Base-by-base conservation (phyloP, 92 coral and sea anemone species). In the Montipora capitata region DNA sequence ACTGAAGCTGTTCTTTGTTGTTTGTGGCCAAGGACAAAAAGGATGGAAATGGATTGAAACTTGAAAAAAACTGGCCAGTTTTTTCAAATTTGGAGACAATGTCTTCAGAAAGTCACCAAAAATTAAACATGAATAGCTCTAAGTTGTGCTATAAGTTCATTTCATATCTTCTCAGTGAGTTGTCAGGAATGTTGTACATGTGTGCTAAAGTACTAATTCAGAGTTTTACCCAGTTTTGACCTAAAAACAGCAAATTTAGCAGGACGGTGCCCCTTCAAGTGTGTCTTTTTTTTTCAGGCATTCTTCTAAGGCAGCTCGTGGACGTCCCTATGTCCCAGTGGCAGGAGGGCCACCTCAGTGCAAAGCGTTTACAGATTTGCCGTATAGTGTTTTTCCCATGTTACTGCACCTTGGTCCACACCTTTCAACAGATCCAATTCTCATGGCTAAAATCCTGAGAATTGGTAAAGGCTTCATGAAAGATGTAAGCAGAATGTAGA, bases 251-350 rank as follows among this genome's bases (percentile, higher is more conserved):
- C 17, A 11, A 18, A 59, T 59, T 16, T 14, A 16, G 15, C 16
- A 4, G 13, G 3, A n/a, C 5, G 2, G 35, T 63, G 2, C 7
- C 8, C 38, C 15, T 16, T 17, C 2, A 1, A 8, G 15, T 7
- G 3, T 49, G 17, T 10, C 4, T 9, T 18, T 20, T 18, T 20
- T 52, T 66, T 51, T 17, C 49, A 97, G 99, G 52, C 94, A 92
- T 91, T 93, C 98, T 62, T 95, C 98, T 6, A 97, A 94, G 84
- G 99, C 99, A 1, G 99, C 98, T 13, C 84, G 99, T 79, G 99
- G 99, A 41, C 91, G 99, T 35, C 96, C 97, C 9, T 95, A 93
- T 70, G 85, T 94, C 27, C 87, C 95, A 15, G 86, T 97, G 13
- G 79, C 97, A 42, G 96, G 94, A 5, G 99, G 97, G 0, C 98